These are phyloP conservation scores for Galerucella calmariensis DNA, from an alignment of 2,888 invertebrate species.

Conservation along the genomic window DNA sequence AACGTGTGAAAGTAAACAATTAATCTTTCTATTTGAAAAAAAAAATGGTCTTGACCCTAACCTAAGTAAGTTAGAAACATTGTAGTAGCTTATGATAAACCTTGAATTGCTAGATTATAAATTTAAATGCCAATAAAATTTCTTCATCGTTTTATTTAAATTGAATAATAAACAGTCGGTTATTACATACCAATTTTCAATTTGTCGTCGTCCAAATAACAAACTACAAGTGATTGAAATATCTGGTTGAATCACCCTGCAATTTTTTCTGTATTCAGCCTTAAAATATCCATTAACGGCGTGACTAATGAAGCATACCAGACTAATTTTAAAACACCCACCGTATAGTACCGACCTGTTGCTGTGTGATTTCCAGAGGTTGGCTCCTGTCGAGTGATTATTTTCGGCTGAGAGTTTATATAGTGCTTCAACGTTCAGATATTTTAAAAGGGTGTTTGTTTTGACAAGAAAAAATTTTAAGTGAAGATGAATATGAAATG, in stretches of 20 bases:
- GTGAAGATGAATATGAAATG: slow-evolving; percentile 27
- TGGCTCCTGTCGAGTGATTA: background rate
- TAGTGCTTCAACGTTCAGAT: slow-evolving; percentile 5
- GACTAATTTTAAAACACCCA: too few relatives aligned
- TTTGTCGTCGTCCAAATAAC: background rate
- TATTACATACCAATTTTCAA: background rate
- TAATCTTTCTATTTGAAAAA: background rate
- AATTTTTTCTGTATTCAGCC: too few relatives aligned
- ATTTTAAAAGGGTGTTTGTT: slow-evolving; percentile 25
- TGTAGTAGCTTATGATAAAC: background rate
- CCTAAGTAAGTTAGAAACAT: background rate
- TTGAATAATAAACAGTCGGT: slow-evolving; percentile 8
- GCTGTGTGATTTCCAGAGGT: too few relatives aligned
- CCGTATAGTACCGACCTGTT: too few relatives aligned
- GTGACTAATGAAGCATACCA: too few relatives aligned
- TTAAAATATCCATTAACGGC: too few relatives aligned
- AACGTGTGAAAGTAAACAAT: background rate
- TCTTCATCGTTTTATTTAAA: slow-evolving; percentile 20
- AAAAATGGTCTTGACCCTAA: background rate
- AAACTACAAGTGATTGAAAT: background rate
- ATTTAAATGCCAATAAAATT: slow-evolving; percentile 25
- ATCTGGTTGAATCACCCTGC: too few relatives aligned
- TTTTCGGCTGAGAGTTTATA: slow-evolving; percentile 5
- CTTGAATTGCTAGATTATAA: slow-evolving; percentile 19
- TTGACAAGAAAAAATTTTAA: slow-evolving; percentile 34